Evolutionary conservation across 2,797 vertebrate genomes (phyloP).

Genomic region (Peromyscus nudipes): DNA sequence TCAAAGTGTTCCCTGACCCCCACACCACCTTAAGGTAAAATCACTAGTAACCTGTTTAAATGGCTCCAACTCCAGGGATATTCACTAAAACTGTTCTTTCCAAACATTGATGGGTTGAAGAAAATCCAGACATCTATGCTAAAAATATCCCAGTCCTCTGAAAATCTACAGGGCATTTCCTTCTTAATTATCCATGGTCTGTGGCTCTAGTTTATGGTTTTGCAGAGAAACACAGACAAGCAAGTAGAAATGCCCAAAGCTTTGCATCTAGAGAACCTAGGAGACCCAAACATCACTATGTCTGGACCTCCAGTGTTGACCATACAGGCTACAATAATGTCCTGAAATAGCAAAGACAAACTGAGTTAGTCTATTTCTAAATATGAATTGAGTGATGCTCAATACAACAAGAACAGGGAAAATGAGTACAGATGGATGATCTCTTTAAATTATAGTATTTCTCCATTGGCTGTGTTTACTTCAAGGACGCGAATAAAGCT

Average conservation of each 20-base stretch:
- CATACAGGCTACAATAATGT: neutral
- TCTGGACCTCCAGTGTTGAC: neutral
- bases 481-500: constrained; percentile 23
- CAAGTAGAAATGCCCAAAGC: neutral
- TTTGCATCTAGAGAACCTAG: neutral
- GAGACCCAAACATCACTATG: neutral
- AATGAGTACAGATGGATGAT: neutral
- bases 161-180: neutral
- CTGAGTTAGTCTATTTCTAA: constrained; percentile 13
- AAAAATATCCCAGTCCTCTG: neutral
- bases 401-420: neutral
- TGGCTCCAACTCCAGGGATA: neutral
- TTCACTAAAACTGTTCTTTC: neutral
- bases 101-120: neutral
- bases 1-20: neutral
- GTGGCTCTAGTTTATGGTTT: neutral
- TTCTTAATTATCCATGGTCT: neutral
- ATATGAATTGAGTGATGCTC: neutral
- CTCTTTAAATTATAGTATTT: neutral
- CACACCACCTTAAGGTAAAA: neutral
- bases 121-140: neutral
- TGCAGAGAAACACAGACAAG: accelerated
- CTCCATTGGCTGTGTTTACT: neutral
- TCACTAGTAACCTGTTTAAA: neutral
- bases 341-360: constrained; percentile 42